Evolutionary conservation across 1,140 invertebrate species (phyloP).

Genomic region (Melanaphis sacchari): DNA sequence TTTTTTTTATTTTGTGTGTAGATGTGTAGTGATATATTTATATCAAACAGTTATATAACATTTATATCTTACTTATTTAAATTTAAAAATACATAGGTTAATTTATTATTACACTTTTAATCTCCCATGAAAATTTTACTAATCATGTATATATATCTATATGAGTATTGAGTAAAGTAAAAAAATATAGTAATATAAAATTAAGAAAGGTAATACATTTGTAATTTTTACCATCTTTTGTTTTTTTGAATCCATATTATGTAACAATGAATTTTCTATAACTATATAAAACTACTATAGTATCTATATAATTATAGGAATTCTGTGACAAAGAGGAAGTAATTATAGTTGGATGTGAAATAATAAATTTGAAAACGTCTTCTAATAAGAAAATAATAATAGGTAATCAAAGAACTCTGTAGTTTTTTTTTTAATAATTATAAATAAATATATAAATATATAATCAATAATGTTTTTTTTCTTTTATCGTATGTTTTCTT

Average conservation of each 20-base stretch:
- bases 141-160: not conserved
- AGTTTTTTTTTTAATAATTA: not conserved
- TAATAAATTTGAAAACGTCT: not conserved
- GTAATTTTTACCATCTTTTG: not conserved
- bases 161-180: not conserved
- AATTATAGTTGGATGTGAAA: constrained; percentile 8
- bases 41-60: not conserved
- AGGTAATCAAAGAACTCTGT: not conserved
- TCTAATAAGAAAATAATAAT: constrained; percentile 11
- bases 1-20: not conserved
- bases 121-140: not conserved
- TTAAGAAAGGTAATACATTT: not conserved
- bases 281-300: not conserved
- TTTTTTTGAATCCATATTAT: not conserved
- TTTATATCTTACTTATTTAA: not conserved
- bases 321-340: not conserved
- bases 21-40: not conserved
- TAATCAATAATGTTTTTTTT: not conserved
- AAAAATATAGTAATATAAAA: not conserved
- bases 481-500: not conserved
- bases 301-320: constrained; percentile 29
- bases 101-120: not conserved
- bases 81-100: not conserved
- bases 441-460: not conserved
- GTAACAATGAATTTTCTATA: not conserved